Conservation (phyloP, 2,797 vertebrate genomes). For the Dicrostonyx torquatus region DNA sequence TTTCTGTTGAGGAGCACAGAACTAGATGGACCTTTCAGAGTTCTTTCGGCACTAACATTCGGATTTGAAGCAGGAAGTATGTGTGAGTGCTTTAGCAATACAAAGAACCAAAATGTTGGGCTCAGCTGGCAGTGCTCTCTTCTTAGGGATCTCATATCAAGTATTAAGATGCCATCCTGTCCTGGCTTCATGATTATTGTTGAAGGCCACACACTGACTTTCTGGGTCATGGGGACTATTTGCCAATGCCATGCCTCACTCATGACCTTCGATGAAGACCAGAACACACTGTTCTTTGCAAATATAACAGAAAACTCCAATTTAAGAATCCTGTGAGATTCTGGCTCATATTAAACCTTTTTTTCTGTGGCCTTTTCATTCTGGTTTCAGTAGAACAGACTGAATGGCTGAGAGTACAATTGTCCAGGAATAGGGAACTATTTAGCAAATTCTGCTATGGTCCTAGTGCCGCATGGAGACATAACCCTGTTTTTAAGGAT, state of each 20-base stretch:
- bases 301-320: slow-evolving; percentile 15
- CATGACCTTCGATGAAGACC: slow-evolving; percentile 49
- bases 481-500: neutral
- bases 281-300: slow-evolving; percentile 11
- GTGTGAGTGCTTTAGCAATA: slow-evolving; percentile 41
- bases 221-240: slow-evolving; percentile 37
- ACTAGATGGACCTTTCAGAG: slow-evolving; percentile 51
- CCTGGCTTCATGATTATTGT: slow-evolving; percentile 4
- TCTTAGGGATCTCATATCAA: slow-evolving; percentile 24
- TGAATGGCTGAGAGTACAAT: slow-evolving; percentile 30
- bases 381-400: slow-evolving; percentile 56
- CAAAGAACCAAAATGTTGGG: slow-evolving; percentile 35
- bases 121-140: neutral
- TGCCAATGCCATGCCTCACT: slow-evolving; percentile 46
- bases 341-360: slow-evolving; percentile 6
- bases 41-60: slow-evolving; percentile 13
- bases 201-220: slow-evolving; percentile 7
- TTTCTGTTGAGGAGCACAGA: slow-evolving; percentile 65
- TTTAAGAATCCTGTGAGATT: neutral
- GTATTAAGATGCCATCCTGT: slow-evolving; percentile 16
- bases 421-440: slow-evolving; percentile 25
- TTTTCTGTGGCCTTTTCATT: slow-evolving; percentile 62
- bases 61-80: slow-evolving; percentile 61
- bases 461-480: neutral
- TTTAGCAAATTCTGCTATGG: slow-evolving; percentile 24